phyloP scores from a whole-genome alignment of 2,113 vertebrate genomes.

The Papio anubis region DNA sequence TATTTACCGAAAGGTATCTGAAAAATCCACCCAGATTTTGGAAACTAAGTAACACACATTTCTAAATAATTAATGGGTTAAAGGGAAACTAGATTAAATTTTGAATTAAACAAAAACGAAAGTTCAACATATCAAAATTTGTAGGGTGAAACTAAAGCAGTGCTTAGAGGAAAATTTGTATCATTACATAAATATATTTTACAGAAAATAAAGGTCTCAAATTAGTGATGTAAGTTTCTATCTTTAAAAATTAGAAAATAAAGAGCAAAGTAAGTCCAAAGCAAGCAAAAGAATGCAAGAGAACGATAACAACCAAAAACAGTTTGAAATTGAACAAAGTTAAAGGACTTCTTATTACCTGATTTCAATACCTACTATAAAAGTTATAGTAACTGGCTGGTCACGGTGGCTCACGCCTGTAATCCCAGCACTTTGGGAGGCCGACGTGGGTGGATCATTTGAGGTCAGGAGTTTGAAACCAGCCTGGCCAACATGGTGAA shows the following conservation, averaged over 20 bases:
- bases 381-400: not conserved
- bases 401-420: no score
- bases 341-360: not conserved
- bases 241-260: not conserved
- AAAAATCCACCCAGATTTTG: not conserved
- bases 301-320: not conserved
- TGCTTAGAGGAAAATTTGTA: not conserved
- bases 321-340: not conserved
- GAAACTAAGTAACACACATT: not conserved
- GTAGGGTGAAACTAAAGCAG: not conserved
- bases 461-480: no score
- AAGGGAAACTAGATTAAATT: not conserved
- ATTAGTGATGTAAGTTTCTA: not conserved
- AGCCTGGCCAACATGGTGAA: no score
- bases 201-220: not conserved
- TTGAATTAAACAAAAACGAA: constrained; percentile 28
- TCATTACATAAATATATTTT: not conserved
- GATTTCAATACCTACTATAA: not conserved
- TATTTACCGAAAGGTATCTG: not conserved
- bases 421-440: no score
- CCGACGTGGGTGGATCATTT: no score
- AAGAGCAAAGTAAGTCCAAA: not conserved
- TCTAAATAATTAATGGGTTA: not conserved
- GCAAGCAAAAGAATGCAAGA: not conserved
- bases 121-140: not conserved